These are phyloP conservation scores for Mesoclemmys tuberculata DNA, from an alignment of 2,113 vertebrate genomes.

Conservation along the genomic window DNA sequence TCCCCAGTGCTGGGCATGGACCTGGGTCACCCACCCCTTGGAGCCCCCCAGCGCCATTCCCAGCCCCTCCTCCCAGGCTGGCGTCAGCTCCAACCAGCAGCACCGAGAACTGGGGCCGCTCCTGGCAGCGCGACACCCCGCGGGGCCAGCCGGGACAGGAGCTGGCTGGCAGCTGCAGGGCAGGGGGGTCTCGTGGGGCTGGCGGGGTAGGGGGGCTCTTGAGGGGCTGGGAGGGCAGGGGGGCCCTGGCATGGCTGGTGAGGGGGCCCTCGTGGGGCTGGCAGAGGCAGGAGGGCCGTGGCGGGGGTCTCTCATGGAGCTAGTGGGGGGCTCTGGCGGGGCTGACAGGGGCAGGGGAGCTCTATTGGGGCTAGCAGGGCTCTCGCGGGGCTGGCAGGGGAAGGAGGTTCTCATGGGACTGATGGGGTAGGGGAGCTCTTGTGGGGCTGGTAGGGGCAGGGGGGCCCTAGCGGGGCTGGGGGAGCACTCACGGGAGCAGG, in stretches of 20 bases:
- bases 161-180: neutral
- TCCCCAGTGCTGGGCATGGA: neutral
- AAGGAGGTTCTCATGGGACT: too few relatives aligned
- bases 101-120: too few relatives aligned
- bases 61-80: neutral
- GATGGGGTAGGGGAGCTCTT: too few relatives aligned
- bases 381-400: neutral
- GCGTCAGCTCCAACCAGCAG: too few relatives aligned
- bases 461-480: neutral
- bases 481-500: conserved; percentile 71
- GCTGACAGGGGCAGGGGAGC: neutral
- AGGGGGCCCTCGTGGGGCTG: neutral
- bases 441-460: neutral
- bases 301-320: too few relatives aligned
- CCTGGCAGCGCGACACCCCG: neutral
- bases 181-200: neutral
- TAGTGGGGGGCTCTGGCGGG: neutral
- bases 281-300: too few relatives aligned
- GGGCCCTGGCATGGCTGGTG: conserved; percentile 75
- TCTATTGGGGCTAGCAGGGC: neutral
- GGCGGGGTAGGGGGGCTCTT: neutral
- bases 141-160: neutral
- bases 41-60: neutral
- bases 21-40: too few relatives aligned
- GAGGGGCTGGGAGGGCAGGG: neutral